These are phyloP conservation scores for Arothron firmamentum DNA, from an alignment of 2,113 vertebrate genomes.

Conservation along the genomic window DNA sequence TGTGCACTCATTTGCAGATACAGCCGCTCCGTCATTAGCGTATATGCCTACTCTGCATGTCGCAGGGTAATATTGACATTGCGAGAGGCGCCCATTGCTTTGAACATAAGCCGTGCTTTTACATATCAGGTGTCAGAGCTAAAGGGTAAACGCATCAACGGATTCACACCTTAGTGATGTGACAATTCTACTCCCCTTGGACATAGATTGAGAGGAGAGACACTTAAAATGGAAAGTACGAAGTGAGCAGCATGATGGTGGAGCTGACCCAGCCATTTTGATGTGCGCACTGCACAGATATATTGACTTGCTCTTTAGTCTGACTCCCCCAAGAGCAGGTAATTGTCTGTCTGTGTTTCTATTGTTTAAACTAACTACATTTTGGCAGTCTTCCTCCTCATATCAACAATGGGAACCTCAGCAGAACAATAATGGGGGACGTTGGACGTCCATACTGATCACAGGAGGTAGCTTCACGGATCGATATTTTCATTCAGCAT, in stretches of 20 bases:
- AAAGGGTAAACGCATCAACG: conserved; percentile 62
- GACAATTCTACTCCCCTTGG: conserved; percentile 43
- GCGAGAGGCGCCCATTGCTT: conserved; percentile 50
- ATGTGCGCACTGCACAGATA: conserved; percentile 69
- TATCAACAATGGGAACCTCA: conserved; percentile 55
- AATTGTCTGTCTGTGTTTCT: conserved; percentile 75
- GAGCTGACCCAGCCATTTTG: conserved; percentile 68
- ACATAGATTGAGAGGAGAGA: conserved; percentile 47
- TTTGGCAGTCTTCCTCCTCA: conserved; percentile 61
- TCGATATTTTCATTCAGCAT: conserved; percentile 29
- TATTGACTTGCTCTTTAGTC: conserved; percentile 78
- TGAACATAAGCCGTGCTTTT: conserved; percentile 51
- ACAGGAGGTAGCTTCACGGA: conserved; percentile 16
- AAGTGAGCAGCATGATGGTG: conserved; percentile 32
- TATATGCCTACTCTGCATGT: conserved; percentile 66
- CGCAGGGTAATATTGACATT: conserved; percentile 66
- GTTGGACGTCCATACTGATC: conserved; percentile 47
- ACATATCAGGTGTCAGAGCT: conserved; percentile 59
- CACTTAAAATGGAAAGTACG: conserved; percentile 41
- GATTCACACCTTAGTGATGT: conserved; percentile 55
- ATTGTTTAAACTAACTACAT: conserved; percentile 74
- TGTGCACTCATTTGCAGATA: conserved; percentile 66
- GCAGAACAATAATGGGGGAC: conserved; percentile 55
- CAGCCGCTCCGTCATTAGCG: conserved; percentile 59
- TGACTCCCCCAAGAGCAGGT: conserved; percentile 67